Conservation (phyloP, 2,888 invertebrate species). For the Lasius platythorax region DNA sequence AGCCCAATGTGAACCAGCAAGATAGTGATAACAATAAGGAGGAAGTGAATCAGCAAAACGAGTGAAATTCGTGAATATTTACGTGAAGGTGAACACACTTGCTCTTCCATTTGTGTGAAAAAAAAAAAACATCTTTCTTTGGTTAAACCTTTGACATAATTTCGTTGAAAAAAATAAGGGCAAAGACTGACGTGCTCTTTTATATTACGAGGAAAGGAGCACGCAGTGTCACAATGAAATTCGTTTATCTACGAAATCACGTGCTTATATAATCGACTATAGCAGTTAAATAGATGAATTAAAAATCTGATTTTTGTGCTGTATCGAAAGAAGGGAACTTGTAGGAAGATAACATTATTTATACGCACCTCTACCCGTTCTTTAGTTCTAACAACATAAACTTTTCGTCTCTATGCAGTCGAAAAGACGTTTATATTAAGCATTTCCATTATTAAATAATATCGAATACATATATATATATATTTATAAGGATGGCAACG, state of each 20-base stretch:
- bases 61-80: slow-evolving; percentile 76
- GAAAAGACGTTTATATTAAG: slow-evolving; percentile 51
- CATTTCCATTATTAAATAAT: slow-evolving; percentile 56
- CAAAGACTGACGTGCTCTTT: slow-evolving; percentile 50
- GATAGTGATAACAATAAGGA: slow-evolving; percentile 83
- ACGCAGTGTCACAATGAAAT: slow-evolving; percentile 46
- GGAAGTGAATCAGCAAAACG: slow-evolving; percentile 85
- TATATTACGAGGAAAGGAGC: slow-evolving; percentile 13
- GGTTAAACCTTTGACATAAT: slow-evolving; percentile 56
- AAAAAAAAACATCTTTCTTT: slow-evolving; percentile 48
- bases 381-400: slow-evolving; percentile 50
- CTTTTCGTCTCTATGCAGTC: slow-evolving; percentile 40
- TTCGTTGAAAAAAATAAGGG: slow-evolving; percentile 43
- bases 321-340: slow-evolving; percentile 34
- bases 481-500: slow-evolving; percentile 51
- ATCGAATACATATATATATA: slow-evolving; percentile 30
- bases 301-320: slow-evolving; percentile 48
- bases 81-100: slow-evolving; percentile 50
- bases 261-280: slow-evolving; percentile 51
- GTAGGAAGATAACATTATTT: slow-evolving; percentile 47
- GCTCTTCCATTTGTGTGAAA: slow-evolving; percentile 58
- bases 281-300: slow-evolving; percentile 50
- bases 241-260: slow-evolving; percentile 51
- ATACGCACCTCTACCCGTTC: slow-evolving; percentile 37
- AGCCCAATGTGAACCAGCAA: slow-evolving; percentile 82